phyloP scores from a whole-genome alignment of 2,797 vertebrate species.

The Gadopsis marmoratus region DNA sequence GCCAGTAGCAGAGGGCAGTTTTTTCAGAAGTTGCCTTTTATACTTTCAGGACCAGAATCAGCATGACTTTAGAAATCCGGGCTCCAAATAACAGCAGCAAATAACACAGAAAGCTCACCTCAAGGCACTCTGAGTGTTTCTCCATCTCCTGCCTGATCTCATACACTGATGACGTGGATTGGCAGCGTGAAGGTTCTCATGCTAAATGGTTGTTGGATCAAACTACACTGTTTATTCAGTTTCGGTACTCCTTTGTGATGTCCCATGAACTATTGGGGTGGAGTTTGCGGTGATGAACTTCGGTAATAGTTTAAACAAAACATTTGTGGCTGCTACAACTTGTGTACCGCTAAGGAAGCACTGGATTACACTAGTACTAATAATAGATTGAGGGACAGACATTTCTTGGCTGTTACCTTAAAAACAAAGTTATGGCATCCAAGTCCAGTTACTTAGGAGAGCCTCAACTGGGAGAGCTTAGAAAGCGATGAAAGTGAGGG shows the following conservation, averaged over 20 bases:
- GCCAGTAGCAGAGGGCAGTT: slow-evolving; percentile 50
- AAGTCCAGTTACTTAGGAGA: too few relatives aligned
- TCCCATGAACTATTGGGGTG: not conserved
- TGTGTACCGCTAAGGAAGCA: not conserved
- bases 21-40: slow-evolving; percentile 50
- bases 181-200: not conserved
- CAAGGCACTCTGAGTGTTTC: not conserved
- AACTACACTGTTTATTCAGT: not conserved
- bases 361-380: not conserved
- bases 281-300: not conserved
- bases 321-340: not conserved
- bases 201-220: not conserved
- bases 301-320: too few relatives aligned
- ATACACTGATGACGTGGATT: not conserved
- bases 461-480: too few relatives aligned
- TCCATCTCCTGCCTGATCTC: not conserved
- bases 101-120: not conserved
- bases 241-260: not conserved
- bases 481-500: too few relatives aligned
- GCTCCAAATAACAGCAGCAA: slow-evolving; percentile 32
- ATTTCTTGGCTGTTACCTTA: too few relatives aligned
- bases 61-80: slow-evolving; percentile 21
- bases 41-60: slow-evolving; percentile 31
- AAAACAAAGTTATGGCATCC: too few relatives aligned
- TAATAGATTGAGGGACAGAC: not conserved